Evolutionary conservation across 1,140 invertebrate genomes (phyloP).

Genomic region (Notospermus geniculatus): DNA sequence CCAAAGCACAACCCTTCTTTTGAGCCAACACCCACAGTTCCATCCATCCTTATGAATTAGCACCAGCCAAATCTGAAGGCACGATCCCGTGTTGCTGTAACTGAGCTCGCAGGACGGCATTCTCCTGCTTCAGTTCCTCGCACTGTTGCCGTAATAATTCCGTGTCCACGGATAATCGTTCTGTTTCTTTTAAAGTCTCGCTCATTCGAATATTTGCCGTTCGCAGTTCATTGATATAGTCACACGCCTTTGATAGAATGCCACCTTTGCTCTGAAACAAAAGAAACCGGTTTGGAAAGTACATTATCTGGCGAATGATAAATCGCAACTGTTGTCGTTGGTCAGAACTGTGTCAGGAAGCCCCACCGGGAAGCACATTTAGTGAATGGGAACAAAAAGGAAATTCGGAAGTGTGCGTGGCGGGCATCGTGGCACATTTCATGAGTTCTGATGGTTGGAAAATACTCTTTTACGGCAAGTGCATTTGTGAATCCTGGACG

Average conservation of each 20-base stretch:
- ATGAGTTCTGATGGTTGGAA: too few relatives aligned
- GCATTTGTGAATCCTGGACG: too few relatives aligned
- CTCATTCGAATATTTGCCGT: conserved; percentile 70
- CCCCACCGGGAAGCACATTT: too few relatives aligned
- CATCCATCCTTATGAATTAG: conserved; percentile 42
- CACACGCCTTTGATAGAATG: conserved; percentile 92
- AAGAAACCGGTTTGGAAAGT: neutral
- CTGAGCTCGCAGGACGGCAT: conserved; percentile 60
- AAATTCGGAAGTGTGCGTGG: too few relatives aligned
- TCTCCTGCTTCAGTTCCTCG: conserved; percentile 65
- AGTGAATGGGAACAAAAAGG: too few relatives aligned
- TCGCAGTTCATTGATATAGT: conserved; percentile 86
- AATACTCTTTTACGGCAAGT: too few relatives aligned
- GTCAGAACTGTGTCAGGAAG: too few relatives aligned
- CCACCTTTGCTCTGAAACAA: conserved; percentile 83
- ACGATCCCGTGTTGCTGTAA: conserved; percentile 57
- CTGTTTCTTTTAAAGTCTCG: conserved; percentile 64
- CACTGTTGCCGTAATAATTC: conserved; percentile 62
- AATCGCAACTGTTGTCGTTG: too few relatives aligned
- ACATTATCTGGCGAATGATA: neutral
- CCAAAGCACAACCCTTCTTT: too few relatives aligned
- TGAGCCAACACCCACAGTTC: too few relatives aligned
- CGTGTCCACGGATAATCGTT: conserved; percentile 62
- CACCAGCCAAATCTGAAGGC: conserved; percentile 32
- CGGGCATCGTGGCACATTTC: too few relatives aligned